Evolutionary conservation across 2,113 vertebrate genomes (phyloP).

Genomic region (Cervus canadensis): DNA sequence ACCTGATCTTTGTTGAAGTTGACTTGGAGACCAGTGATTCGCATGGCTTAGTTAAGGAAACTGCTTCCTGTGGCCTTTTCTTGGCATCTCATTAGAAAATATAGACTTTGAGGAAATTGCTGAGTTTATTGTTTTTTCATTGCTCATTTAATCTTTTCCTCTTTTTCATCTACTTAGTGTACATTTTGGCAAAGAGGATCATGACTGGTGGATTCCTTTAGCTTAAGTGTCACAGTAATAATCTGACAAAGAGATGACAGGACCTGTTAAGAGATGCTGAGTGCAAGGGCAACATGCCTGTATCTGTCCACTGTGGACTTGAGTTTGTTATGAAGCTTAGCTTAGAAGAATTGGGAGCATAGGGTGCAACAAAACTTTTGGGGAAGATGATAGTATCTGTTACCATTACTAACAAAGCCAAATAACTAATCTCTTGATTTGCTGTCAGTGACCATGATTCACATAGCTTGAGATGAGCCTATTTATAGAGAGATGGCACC

Average conservation of each 20-base stretch:
- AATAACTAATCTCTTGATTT: constrained; percentile 61
- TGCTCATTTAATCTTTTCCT: neutral
- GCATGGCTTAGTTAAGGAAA: neutral
- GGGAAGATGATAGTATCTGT: neutral
- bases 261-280: neutral
- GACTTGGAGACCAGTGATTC: constrained; percentile 7
- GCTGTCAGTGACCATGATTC: constrained; percentile 47
- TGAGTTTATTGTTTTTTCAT: constrained; percentile 15
- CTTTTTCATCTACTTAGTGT: neutral
- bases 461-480: neutral
- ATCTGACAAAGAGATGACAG: neutral
- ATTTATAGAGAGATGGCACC: constrained; percentile 14
- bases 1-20: neutral
- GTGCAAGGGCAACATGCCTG: neutral
- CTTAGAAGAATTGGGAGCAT: neutral
- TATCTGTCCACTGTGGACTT: neutral
- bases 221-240: neutral
- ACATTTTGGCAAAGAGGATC: constrained; percentile 1
- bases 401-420: constrained; percentile 45
- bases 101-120: constrained; percentile 4
- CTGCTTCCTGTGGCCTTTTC: neutral
- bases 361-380: neutral
- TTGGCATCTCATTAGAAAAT: neutral
- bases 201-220: constrained; percentile 6
- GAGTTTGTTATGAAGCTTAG: neutral